Evolutionary conservation across 2,888 invertebrate genomes (phyloP).

Genomic region (Scaptomyza tumidula): DNA sequence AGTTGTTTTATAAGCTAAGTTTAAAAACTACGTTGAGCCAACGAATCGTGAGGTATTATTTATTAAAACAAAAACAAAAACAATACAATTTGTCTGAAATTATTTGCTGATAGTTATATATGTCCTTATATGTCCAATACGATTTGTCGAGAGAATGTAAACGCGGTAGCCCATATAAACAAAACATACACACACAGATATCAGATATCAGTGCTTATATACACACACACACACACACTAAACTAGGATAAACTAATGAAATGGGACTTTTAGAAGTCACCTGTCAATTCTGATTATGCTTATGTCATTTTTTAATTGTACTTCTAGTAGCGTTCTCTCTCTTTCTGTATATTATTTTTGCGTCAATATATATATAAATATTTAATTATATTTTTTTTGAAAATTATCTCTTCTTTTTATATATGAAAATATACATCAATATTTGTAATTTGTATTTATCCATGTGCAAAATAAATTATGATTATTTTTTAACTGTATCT

Average conservation of each 20-base stretch:
- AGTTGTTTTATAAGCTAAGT: conserved; percentile 75
- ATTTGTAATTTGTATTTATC: conserved; percentile 79
- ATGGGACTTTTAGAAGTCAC: conserved; percentile 36
- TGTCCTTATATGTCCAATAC: conserved; percentile 36
- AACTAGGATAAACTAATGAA: conserved; percentile 51
- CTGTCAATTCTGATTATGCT: conserved; percentile 68
- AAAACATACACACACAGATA: conserved; percentile 54
- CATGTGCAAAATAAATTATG: conserved; percentile 79
- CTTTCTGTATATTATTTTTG: conserved; percentile 67
- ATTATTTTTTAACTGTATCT: conserved; percentile 70
- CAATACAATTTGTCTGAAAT: conserved; percentile 61
- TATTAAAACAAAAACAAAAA: conserved; percentile 53
- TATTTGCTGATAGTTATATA: conserved; percentile 70
- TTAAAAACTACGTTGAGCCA: conserved; percentile 71
- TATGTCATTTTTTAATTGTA: conserved; percentile 61
- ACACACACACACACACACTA: conserved; percentile 39
- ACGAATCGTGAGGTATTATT: conserved; percentile 77
- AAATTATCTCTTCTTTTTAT: conserved; percentile 48
- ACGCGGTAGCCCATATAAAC: conserved; percentile 53
- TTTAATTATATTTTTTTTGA: conserved; percentile 53
- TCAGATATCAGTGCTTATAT: conserved; percentile 73
- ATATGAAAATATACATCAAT: conserved; percentile 52
- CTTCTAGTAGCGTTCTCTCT: conserved; percentile 52
- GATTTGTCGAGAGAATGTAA: conserved; percentile 49
- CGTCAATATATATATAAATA: conserved; percentile 52